These are phyloP conservation scores for Apogon talboti DNA, from an alignment of 2,797 vertebrate species.

Conservation along the genomic window DNA sequence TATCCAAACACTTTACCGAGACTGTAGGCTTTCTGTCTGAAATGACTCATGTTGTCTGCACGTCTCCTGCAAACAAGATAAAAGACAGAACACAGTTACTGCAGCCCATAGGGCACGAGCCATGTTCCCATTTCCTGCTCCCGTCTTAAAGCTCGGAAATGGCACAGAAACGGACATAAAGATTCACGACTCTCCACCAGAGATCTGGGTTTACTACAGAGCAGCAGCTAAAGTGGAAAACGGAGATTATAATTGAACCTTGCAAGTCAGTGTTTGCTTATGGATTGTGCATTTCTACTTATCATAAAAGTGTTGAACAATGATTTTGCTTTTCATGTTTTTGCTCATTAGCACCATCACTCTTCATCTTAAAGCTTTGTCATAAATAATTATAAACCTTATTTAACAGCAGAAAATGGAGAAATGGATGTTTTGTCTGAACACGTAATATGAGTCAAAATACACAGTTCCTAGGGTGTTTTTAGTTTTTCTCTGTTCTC, in stretches of 20 bases:
- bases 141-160: constrained; percentile 52
- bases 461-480: too few species aligned
- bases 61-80: constrained; percentile 43
- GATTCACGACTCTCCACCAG: constrained; percentile 59
- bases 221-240: not conserved
- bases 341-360: too few species aligned
- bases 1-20: not conserved
- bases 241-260: not conserved
- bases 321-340: too few species aligned
- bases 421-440: too few species aligned
- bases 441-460: too few species aligned
- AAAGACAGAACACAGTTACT: constrained; percentile 61
- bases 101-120: constrained; percentile 51
- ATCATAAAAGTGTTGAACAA: too few species aligned
- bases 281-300: not conserved
- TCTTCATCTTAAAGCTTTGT: too few species aligned
- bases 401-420: too few species aligned
- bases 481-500: too few species aligned
- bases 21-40: constrained; percentile 11
- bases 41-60: constrained; percentile 38
- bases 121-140: constrained; percentile 67
- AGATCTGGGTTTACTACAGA: constrained; percentile 36
- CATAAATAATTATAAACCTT: too few species aligned
- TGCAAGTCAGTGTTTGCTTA: not conserved
- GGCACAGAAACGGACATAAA: constrained; percentile 63